Conservation (phyloP, 1,140 invertebrate species). For the Meloidogyne hapla region DNA sequence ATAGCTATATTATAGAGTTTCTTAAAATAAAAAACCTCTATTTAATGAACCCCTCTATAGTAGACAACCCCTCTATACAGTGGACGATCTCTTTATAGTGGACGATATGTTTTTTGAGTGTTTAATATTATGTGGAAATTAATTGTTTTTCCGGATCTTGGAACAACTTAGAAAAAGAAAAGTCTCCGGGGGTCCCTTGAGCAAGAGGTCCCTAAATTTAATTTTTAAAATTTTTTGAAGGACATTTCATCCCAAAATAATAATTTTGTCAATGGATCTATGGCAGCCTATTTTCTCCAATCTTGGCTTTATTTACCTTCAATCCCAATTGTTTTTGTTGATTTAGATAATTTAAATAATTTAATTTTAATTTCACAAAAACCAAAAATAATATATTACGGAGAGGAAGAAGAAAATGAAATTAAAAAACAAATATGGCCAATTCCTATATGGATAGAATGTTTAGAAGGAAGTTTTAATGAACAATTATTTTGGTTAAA, state of each 20-base stretch:
- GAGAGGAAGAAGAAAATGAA: background rate
- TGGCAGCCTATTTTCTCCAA: constrained; percentile 4
- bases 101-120: no score
- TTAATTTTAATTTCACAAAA: constrained; percentile 40
- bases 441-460: constrained; percentile 50
- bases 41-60: no score
- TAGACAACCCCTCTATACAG: no score
- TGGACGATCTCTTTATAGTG: no score
- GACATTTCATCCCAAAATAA: background rate
- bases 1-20: no score
- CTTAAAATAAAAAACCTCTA: no score
- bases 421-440: constrained; percentile 16
- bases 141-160: no score
- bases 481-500: constrained; percentile 45
- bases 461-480: constrained; percentile 14
- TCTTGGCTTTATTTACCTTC: constrained; percentile 26
- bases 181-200: no score
- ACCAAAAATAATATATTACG: constrained; percentile 34
- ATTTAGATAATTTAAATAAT: constrained; percentile 28
- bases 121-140: no score
- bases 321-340: constrained; percentile 46
- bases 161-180: no score
- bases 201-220: no score
- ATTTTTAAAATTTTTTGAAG: constrained; percentile 10
- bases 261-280: background rate